Evolutionary conservation across 2,888 invertebrate species (phyloP).

Genomic region (Nasonovia ribisnigri): DNA sequence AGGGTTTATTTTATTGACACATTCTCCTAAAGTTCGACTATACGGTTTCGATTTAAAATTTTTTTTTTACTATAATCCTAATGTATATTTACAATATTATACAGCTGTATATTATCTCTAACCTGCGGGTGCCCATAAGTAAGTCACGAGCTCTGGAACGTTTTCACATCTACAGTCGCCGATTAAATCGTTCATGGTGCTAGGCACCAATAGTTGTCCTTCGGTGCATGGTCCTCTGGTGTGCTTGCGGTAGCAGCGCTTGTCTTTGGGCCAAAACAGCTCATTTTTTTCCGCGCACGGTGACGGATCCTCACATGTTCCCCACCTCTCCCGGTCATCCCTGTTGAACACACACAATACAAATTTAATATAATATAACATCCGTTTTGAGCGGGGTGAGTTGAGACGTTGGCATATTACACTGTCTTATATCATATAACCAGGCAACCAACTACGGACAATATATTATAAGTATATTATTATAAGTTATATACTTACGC

Average conservation of each 20-base stretch:
- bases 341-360: constrained; percentile 70
- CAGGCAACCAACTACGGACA: not conserved
- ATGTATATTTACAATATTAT: not conserved
- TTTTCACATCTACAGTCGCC: constrained; percentile 77
- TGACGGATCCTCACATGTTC: constrained; percentile 79
- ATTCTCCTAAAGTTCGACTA: not conserved
- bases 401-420: not conserved
- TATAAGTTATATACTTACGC: no score
- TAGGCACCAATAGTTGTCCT: constrained; percentile 67
- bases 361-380: not conserved
- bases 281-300: constrained; percentile 77
- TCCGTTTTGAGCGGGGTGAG: not conserved
- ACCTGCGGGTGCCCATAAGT: constrained; percentile 75
- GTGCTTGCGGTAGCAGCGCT: constrained; percentile 80
- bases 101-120: constrained; percentile 62
- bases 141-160: constrained; percentile 73
- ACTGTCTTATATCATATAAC: not conserved
- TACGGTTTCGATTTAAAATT: not conserved
- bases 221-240: constrained; percentile 72
- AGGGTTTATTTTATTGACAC: not conserved
- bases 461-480: not conserved
- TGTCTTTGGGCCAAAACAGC: constrained; percentile 83
- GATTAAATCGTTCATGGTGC: constrained; percentile 72
- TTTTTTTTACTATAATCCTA: not conserved
- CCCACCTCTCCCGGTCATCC: constrained; percentile 76